phyloP scores from a whole-genome alignment of 2,797 vertebrate genomes.

The Champsocephalus gunnari region DNA sequence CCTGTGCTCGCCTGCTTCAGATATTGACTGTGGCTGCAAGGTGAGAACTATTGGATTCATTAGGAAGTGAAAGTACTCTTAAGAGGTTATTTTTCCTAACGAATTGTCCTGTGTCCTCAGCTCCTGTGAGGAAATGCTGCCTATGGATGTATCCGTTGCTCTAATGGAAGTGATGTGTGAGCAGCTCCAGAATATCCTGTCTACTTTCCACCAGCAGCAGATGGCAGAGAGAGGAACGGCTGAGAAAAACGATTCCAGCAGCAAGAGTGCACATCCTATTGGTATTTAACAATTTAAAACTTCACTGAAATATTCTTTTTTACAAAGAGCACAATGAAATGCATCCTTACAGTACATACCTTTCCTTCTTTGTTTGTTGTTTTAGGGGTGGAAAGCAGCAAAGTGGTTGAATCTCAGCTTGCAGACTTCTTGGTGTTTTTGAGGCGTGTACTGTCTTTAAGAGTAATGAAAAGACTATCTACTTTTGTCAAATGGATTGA shows the following conservation, averaged over 20 bases:
- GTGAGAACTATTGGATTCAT: slow-evolving; percentile 61
- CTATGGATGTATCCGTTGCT: slow-evolving; percentile 82
- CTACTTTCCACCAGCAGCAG: slow-evolving; percentile 81
- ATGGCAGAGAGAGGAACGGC: slow-evolving; percentile 67
- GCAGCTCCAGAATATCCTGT: slow-evolving; percentile 83
- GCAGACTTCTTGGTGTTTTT: slow-evolving; percentile 88
- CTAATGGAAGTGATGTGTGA: slow-evolving; percentile 88
- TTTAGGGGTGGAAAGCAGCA: slow-evolving; percentile 77
- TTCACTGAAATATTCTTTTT: background rate
- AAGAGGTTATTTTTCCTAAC: slow-evolving; percentile 1
- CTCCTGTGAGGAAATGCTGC: slow-evolving; percentile 84
- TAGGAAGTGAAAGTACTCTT: background rate
- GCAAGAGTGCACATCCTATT: slow-evolving; percentile 60
- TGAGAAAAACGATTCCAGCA: slow-evolving; percentile 55
- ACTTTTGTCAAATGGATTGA: slow-evolving; percentile 86
- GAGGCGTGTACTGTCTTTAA: slow-evolving; percentile 83
- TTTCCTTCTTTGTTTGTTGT: slow-evolving; percentile 2
- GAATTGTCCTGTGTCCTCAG: slow-evolving; percentile 58
- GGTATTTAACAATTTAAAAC: slow-evolving; percentile 59
- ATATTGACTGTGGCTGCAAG: slow-evolving; percentile 87
- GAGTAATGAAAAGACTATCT: slow-evolving; percentile 81
- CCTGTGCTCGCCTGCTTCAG: slow-evolving; percentile 85
- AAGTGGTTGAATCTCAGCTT: slow-evolving; percentile 85
- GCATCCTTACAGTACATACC: background rate
- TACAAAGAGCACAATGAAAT: background rate